These are phyloP conservation scores for Polymixis lichenea DNA, from an alignment of 2,888 invertebrate species.

Conservation along the genomic window DNA sequence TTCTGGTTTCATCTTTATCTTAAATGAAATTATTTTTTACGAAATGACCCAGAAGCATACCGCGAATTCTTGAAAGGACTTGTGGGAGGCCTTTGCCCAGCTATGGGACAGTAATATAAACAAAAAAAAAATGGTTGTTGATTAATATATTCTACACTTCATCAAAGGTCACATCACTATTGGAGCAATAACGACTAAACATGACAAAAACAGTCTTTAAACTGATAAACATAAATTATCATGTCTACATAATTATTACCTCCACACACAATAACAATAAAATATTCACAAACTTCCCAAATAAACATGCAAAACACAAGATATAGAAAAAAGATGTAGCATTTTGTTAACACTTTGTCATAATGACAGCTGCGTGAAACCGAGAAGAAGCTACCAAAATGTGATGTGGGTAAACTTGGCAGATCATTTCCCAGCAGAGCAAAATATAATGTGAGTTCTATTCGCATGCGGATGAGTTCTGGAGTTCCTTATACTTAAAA, in stretches of 20 bases:
- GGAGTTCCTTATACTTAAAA: no score
- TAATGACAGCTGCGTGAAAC: constrained; percentile 74
- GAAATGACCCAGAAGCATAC: no score
- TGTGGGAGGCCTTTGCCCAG: no score
- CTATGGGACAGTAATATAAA: no score
- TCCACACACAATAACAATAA: constrained; percentile 12
- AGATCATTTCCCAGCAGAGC: no score
- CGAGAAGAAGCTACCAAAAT: constrained; percentile 78
- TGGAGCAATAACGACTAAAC: not conserved
- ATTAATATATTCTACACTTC: not conserved
- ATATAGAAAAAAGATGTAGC: constrained; percentile 56
- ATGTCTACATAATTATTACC: not conserved
- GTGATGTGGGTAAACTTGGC: no score
- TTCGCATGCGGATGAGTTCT: no score
- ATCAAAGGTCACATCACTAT: not conserved
- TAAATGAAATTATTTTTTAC: not conserved
- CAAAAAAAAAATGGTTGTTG: no score
- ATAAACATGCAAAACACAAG: constrained; percentile 34
- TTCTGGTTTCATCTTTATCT: constrained; percentile 8
- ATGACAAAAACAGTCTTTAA: not conserved
- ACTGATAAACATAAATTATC: not conserved
- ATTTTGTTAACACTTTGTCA: constrained; percentile 80
- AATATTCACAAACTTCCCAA: constrained; percentile 15
- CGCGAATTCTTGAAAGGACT: no score
- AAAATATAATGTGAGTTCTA: no score